A percentile compares a stretch with the other conserved stretches of the same genome.
Conservation (phyloP, 2,113 vertebrate genomes). For the Galeopterus variegatus region DNA sequence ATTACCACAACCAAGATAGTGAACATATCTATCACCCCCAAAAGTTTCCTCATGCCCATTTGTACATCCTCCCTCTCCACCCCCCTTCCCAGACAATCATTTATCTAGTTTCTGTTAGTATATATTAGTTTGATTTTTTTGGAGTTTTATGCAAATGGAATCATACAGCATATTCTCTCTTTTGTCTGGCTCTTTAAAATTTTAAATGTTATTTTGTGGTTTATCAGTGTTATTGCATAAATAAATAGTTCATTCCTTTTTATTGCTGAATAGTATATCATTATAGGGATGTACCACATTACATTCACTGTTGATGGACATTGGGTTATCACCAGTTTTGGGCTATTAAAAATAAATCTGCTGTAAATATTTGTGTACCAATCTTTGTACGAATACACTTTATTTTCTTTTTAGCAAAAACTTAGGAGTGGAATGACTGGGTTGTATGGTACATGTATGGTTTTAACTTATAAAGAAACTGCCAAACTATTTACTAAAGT, state of each 20-base stretch:
- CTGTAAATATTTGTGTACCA: neutral
- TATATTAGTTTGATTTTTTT: neutral
- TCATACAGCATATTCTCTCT: neutral
- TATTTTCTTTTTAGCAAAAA: neutral
- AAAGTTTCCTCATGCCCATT: neutral
- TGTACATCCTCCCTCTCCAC: neutral
- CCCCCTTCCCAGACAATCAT: neutral
- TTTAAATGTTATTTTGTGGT: neutral
- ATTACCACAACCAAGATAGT: neutral
- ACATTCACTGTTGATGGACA: neutral
- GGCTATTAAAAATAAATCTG: neutral
- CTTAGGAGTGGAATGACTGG: neutral
- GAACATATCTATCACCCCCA: neutral
- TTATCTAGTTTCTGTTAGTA: neutral
- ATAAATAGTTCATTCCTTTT: neutral
- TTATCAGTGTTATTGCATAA: neutral
- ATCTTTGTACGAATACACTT: neutral
- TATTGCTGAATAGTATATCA: neutral
- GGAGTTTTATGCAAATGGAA: neutral
- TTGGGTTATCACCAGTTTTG: neutral
- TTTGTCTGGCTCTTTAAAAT: neutral
- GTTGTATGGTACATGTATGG: neutral
- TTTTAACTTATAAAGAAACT: neutral
- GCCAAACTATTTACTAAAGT: neutral
- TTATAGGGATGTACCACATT: neutral